phyloP scores from a whole-genome alignment of 1,140 invertebrate species.

The Spodoptera litura region DNA sequence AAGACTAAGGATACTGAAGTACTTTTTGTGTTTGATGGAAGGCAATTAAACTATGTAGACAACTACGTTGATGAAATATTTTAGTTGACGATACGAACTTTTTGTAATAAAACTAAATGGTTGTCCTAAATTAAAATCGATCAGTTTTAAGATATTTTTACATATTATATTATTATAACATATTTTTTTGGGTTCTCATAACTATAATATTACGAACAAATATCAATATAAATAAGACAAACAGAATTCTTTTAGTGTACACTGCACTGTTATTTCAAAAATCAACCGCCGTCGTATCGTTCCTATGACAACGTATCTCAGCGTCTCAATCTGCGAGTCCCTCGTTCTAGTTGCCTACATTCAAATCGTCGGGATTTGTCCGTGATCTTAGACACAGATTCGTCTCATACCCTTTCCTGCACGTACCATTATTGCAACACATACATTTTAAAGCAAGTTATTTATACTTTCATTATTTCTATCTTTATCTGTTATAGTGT shows the following conservation, averaged over 20 bases:
- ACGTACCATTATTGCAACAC: constrained; percentile 25
- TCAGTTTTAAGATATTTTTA: no score
- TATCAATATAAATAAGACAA: no score
- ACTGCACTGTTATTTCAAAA: neutral
- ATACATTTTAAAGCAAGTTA: neutral
- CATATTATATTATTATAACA: no score
- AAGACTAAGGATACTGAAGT: neutral
- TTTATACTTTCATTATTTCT: neutral
- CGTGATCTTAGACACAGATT: constrained; percentile 63
- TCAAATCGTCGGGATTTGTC: constrained; percentile 58
- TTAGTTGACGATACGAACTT: no score
- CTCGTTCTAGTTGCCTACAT: constrained; percentile 69
- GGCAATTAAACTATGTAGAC: no score
- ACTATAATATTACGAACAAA: no score
- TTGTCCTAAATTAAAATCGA: no score
- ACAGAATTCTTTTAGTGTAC: no score
- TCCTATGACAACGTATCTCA: neutral
- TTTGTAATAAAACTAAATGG: no score
- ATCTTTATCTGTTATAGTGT: neutral
- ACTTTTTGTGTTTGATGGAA: no score
- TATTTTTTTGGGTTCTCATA: no score
- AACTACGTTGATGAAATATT: no score
- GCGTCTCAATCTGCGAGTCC: constrained; percentile 49
- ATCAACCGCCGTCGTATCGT: neutral
- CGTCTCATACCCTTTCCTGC: constrained; percentile 22